Percentiles rank a stretch among this genome's conserved stretches.
phyloP scores from a whole-genome alignment of 2,797 vertebrate species.

The Phataginus tetradactyla region DNA sequence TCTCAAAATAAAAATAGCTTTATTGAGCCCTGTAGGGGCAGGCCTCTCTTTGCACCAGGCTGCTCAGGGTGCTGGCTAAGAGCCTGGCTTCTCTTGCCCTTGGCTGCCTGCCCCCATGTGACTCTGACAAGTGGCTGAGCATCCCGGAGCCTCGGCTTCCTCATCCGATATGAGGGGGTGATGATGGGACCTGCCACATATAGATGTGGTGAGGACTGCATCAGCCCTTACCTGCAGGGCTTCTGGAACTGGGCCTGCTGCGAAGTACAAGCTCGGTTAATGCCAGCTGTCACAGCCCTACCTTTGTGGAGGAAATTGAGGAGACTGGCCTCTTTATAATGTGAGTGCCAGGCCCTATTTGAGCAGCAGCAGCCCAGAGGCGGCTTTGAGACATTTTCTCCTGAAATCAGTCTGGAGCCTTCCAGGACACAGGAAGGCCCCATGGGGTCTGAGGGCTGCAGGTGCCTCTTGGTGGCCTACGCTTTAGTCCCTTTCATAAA shows the following conservation, averaged over 20 bases:
- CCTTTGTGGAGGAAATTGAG: not conserved
- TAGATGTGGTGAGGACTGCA: not conserved
- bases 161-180: not conserved
- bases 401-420: not conserved
- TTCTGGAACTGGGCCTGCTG: not conserved
- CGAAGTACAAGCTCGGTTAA: not conserved
- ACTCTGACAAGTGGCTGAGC: not conserved
- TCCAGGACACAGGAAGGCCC: not conserved
- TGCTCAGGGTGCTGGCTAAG: not conserved
- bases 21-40: not conserved
- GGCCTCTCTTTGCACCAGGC: not conserved
- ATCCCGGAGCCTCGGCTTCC: not conserved
- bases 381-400: not conserved
- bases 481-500: not conserved
- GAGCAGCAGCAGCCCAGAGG: not conserved
- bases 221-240: not conserved
- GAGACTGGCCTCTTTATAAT: not conserved
- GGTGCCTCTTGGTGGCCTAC: not conserved
- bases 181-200: not conserved
- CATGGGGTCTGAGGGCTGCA: not conserved
- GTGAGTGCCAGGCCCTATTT: not conserved
- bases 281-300: not conserved
- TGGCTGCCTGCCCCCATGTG: too few species aligned
- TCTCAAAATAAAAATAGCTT: conserved; percentile 4
- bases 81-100: not conserved